These are phyloP conservation scores for Dipus sagitta DNA, from an alignment of 2,797 vertebrate genomes.

Conservation along the genomic window DNA sequence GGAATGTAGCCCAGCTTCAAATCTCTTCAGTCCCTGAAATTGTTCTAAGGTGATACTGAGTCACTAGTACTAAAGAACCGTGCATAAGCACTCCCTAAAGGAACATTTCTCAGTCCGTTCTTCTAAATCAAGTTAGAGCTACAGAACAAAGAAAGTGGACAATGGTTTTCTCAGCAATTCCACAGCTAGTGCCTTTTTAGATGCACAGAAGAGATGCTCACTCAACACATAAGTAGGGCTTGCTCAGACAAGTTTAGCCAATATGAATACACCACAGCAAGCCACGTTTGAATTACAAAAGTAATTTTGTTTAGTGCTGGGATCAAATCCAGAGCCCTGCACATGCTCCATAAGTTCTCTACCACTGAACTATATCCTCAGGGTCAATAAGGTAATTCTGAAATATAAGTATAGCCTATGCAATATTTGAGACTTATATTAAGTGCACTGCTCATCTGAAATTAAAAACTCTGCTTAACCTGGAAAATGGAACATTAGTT, in stretches of 20 bases:
- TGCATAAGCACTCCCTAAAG: constrained; percentile 28
- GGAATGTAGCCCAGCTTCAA: constrained; percentile 50
- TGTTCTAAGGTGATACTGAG: constrained; percentile 37
- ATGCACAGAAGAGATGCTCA: background rate
- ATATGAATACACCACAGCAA: constrained; percentile 37
- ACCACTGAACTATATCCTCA: background rate
- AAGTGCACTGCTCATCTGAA: constrained; percentile 59
- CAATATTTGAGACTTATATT: constrained; percentile 30
- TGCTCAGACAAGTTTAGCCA: constrained; percentile 59
- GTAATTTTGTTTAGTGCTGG: constrained; percentile 14
- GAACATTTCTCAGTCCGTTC: background rate
- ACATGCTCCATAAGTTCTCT: background rate
- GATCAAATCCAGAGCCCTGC: background rate
- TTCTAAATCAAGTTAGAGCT: constrained; percentile 52
- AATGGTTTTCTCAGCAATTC: constrained; percentile 41
- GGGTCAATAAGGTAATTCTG: background rate
- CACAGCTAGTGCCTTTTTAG: background rate
- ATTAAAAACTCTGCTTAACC: constrained; percentile 37
- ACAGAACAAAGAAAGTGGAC: constrained; percentile 42
- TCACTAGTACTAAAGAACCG: background rate
- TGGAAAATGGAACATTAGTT: background rate
- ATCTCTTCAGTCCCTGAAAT: constrained; percentile 42
- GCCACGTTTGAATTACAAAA: constrained; percentile 53
- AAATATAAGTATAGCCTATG: background rate
- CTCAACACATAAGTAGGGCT: constrained; percentile 22